Evolutionary conservation across 2,888 invertebrate genomes (phyloP).

Genomic region (Schizotus pectinicornis): DNA sequence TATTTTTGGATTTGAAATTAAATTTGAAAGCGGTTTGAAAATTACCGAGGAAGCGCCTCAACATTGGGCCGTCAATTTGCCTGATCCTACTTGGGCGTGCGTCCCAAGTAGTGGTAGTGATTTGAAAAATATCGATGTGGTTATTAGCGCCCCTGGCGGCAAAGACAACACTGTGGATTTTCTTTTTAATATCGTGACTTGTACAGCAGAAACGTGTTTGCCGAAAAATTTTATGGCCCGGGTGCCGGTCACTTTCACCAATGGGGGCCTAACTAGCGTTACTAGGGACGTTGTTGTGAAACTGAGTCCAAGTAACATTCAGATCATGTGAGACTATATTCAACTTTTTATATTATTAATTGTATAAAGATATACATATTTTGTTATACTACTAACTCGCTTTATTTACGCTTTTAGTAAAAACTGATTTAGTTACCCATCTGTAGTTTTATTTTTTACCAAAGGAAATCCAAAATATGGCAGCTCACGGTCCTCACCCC

Average conservation of each 20-base stretch:
- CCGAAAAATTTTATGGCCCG: conserved; percentile 52
- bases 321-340: conserved; percentile 2
- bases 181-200: conserved; percentile 51
- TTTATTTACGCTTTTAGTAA: background rate
- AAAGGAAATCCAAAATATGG: no score
- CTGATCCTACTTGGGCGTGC: conserved; percentile 51
- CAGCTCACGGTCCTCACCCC: no score
- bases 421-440: no score
- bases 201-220: conserved; percentile 50
- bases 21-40: conserved; percentile 59
- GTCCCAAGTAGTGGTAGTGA: conserved; percentile 49
- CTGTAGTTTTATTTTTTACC: no score
- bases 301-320: conserved; percentile 32
- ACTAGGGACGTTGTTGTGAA: conserved; percentile 24
- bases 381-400: background rate
- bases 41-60: conserved; percentile 65
- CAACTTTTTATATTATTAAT: background rate
- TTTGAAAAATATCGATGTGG: conserved; percentile 46
- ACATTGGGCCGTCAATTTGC: conserved; percentile 58
- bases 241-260: conserved; percentile 39
- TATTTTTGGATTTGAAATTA: conserved; percentile 55
- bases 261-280: conserved; percentile 26
- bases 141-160: conserved; percentile 46
- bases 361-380: background rate
- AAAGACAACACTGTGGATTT: conserved; percentile 42